Evolutionary conservation across 1,140 invertebrate genomes (phyloP), one percentile per base, ranked within the genome.

Genomic region (Zaprionus nigranus): DNA sequence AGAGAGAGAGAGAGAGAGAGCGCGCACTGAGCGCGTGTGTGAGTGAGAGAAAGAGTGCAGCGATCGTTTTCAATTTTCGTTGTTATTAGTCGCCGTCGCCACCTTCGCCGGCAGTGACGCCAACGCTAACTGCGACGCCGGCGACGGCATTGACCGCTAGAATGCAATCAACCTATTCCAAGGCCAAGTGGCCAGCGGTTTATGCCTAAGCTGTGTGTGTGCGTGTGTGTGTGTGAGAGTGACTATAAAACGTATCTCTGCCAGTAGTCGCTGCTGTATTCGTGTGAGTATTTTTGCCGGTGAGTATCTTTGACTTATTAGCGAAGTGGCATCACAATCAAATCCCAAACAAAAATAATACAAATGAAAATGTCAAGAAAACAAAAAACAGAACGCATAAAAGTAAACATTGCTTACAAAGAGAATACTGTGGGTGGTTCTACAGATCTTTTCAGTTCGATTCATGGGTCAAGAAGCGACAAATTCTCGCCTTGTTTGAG

Each of bases 131-230:
- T 65, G 57, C 54, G 62, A 75, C 74, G 84, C 46, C 36, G 70
- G 64, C 83, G 70, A 69, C 85, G 84, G 81, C 84, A 88, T 90
- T 90, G 84, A 90, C 84, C 85, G 85, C 84, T 90, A 90, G 83
- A 91, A 92, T 92, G 90, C 90, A 92, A 91, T 90, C 90, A 92
- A 92, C 90, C 90, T 92, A 92, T 84, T 90, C 79, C 90, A 92
- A 92, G 90, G 90, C 88, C 90, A 92, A 87, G 84, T 87, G 81
- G 84, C 78, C 84, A 84, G 84, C 81, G 85, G 85, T 90, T 90
- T 88, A 81, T 88, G 66, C 75, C 75, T 67, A 75, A 76, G 71
- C 78, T 82, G 68, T 78, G 66, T 20, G 40, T 46, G 40, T 17
- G 40, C 3, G 40, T 46, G 40, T 46, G 40, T 46, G 40, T 46